Conservation (phyloP, 2,113 vertebrate species). For the Salminus brasiliensis region DNA sequence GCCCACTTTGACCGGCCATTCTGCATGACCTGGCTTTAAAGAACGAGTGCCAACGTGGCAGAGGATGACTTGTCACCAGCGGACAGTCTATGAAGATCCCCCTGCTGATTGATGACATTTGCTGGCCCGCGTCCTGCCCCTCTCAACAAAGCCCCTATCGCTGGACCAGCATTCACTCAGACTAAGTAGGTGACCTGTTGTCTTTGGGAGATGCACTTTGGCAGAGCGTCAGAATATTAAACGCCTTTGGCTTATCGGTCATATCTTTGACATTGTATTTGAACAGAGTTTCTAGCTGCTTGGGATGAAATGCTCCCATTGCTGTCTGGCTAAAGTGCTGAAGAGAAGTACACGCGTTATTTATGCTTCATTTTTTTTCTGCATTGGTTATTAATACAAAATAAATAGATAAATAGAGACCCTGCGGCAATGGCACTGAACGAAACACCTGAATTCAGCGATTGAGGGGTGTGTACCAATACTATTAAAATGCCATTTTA, state of each 20-base stretch:
- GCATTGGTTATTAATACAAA: too few relatives aligned
- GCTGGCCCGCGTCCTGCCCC: constrained; percentile 72
- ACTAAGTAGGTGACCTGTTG: constrained; percentile 71
- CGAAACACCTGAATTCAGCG: too few relatives aligned
- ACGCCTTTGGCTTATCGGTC: constrained; percentile 70
- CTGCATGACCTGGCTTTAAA: constrained; percentile 49
- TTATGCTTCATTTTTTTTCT: too few relatives aligned
- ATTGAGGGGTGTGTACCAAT: too few relatives aligned
- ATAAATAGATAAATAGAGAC: too few relatives aligned
- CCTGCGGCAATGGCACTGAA: too few relatives aligned
- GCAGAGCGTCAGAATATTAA: constrained; percentile 75
- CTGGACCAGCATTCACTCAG: constrained; percentile 61
- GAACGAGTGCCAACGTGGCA: constrained; percentile 56
- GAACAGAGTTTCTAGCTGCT: constrained; percentile 50
- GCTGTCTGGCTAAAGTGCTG: constrained; percentile 2
- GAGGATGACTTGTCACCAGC: constrained; percentile 56
- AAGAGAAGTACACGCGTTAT: neutral
- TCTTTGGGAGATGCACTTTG: constrained; percentile 71
- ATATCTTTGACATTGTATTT: constrained; percentile 74
- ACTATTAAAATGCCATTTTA: too few relatives aligned
- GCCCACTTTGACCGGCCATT: constrained; percentile 65
- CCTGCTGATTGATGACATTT: constrained; percentile 69
- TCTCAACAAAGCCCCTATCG: constrained; percentile 57
- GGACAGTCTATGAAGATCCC: constrained; percentile 57
- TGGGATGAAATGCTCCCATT: neutral